A percentile compares a stretch with the other conserved stretches of the same genome.
Conservation (phyloP, 2,888 invertebrate species). For the Rhodophaea formosa region DNA sequence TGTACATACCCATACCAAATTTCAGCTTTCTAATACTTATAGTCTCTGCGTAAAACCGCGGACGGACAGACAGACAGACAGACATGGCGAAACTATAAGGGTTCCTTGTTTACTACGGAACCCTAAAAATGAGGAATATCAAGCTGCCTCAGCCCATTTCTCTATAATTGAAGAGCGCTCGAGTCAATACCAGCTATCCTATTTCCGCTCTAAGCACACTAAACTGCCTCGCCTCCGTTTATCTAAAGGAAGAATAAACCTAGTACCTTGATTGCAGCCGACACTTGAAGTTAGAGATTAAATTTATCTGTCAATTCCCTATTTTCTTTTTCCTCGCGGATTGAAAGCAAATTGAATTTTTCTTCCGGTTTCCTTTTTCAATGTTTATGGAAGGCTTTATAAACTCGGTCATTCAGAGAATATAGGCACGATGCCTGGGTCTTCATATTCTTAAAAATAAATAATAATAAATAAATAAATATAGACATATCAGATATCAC, state of each 20-base stretch:
- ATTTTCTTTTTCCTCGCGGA: not conserved
- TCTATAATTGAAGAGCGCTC: not conserved
- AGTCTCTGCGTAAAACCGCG: no score
- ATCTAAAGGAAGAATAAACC: not conserved
- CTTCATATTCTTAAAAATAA: no score
- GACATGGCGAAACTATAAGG: no score
- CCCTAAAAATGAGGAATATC: no score
- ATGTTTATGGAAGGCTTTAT: not conserved
- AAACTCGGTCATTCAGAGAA: not conserved
- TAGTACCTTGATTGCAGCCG: constrained; percentile 3
- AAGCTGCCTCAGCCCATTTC: not conserved
- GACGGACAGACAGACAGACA: no score
- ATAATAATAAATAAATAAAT: no score
- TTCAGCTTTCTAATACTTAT: no score
- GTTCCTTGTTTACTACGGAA: no score
- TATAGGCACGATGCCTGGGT: not conserved
- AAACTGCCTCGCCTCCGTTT: not conserved
- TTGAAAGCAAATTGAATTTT: not conserved
- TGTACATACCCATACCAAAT: no score
- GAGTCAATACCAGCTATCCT: not conserved
- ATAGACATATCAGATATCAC: no score
- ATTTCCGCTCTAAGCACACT: not conserved
- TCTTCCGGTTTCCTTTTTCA: not conserved
- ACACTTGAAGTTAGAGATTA: constrained; percentile 3
- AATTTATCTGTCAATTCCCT: constrained; percentile 5